phyloP scores from a whole-genome alignment of 1,140 invertebrate species.

The Globodera rostochiensis region DNA sequence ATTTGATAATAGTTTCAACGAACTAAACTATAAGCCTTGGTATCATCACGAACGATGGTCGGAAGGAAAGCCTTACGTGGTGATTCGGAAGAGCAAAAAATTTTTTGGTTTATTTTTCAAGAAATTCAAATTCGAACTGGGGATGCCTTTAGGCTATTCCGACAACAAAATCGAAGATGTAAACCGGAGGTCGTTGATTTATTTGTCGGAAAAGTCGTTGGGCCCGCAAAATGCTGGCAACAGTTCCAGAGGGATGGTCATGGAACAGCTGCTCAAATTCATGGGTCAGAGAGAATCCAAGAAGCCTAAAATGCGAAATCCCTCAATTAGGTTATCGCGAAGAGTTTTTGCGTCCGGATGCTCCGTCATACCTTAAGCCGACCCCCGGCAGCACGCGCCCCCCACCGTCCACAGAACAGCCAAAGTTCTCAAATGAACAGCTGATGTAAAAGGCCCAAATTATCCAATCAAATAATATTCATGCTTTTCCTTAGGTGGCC shows the following conservation, averaged over 20 bases:
- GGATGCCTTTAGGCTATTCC: constrained; percentile 49
- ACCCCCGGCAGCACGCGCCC: constrained; percentile 8
- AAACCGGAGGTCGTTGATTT: constrained; percentile 55
- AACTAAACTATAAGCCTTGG: constrained; percentile 60
- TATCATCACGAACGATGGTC: constrained; percentile 61
- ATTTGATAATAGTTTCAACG: constrained; percentile 39
- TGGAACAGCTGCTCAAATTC: constrained; percentile 48
- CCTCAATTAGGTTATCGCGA: constrained; percentile 45
- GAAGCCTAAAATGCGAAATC: neutral
- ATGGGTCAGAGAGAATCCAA: neutral
- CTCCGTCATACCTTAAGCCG: constrained; percentile 52
- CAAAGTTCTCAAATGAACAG: constrained; percentile 52
- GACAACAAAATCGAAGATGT: constrained; percentile 61
- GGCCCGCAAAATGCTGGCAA: constrained; percentile 47
- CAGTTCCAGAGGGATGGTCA: constrained; percentile 56
- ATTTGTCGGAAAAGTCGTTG: constrained; percentile 54
- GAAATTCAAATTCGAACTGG: neutral
- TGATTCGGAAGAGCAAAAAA: constrained; percentile 62
- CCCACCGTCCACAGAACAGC: neutral
- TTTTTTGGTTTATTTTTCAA: constrained; percentile 46
- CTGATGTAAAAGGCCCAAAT: constrained; percentile 22
- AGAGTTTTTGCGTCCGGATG: constrained; percentile 57
- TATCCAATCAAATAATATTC: neutral
- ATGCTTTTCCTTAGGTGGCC: constrained; percentile 41
- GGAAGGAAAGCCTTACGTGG: constrained; percentile 57